phyloP scores from a whole-genome alignment of 2,113 vertebrate genomes.

The Callorhinus ursinus region DNA sequence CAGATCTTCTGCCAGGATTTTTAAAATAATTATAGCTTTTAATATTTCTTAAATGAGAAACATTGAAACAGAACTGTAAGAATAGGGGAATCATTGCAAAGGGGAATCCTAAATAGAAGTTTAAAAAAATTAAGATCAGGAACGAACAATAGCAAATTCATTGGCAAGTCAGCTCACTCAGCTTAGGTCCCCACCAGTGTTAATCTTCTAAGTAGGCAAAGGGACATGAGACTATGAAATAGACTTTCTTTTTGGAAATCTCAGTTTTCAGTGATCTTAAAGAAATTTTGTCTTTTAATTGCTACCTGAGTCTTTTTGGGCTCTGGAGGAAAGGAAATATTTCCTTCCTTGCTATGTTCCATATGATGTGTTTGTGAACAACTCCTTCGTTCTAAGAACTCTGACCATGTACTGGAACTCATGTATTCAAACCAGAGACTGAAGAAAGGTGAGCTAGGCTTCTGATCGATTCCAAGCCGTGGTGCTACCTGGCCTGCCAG shows the following conservation, averaged over 20 bases:
- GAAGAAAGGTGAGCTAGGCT: not conserved
- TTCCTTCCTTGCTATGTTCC: not conserved
- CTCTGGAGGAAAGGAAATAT: not conserved
- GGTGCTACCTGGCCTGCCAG: not conserved
- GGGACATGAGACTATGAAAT: not conserved
- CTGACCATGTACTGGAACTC: not conserved
- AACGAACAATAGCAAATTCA: not conserved
- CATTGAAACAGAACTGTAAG: not conserved
- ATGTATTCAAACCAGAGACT: not conserved
- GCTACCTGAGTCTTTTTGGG: not conserved
- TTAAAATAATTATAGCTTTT: not conserved
- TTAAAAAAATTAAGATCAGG: not conserved
- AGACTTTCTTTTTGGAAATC: not conserved
- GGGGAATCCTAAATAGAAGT: not conserved
- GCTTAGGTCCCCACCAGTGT: not conserved
- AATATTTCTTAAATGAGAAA: not conserved
- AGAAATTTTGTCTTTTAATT: constrained; percentile 7
- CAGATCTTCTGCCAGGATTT: not conserved
- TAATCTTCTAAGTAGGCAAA: not conserved
- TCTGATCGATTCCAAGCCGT: not conserved
- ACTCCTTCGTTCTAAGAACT: not conserved
- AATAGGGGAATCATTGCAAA: not conserved
- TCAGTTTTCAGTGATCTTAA: not conserved
- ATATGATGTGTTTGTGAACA: not conserved
- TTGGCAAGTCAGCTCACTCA: not conserved